Evolutionary conservation across 2,797 vertebrate genomes (phyloP).

Genomic region (Taenioides sp.): DNA sequence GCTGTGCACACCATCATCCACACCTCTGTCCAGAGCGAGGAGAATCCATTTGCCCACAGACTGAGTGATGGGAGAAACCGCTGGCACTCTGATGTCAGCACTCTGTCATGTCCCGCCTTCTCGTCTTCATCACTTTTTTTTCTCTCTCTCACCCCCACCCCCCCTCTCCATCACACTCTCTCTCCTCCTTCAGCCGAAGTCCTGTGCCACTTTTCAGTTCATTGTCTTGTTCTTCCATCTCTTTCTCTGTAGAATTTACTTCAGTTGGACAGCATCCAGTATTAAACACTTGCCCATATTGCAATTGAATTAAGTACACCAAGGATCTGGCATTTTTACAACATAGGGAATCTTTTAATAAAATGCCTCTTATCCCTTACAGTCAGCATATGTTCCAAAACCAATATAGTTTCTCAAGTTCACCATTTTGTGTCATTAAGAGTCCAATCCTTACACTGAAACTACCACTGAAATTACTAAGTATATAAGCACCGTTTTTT

Average conservation of each 20-base stretch:
- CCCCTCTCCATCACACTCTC: slow-evolving; percentile 23
- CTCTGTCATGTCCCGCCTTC: slow-evolving; percentile 52
- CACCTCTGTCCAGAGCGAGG: slow-evolving; percentile 50
- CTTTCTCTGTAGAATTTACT: background rate
- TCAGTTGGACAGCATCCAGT: slow-evolving; percentile 3
- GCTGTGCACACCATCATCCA: slow-evolving; percentile 50
- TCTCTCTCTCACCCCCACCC: too few species aligned
- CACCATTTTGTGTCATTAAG: background rate
- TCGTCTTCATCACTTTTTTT: slow-evolving; percentile 12
- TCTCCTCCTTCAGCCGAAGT: slow-evolving; percentile 3
- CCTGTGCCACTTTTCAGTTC: background rate
- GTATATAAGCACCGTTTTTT: too few species aligned
- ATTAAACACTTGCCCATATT: slow-evolving; percentile 7
- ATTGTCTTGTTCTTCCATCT: background rate
- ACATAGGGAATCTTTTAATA: background rate
- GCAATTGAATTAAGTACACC: slow-evolving; percentile 1
- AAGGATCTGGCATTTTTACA: background rate
- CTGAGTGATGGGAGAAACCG: slow-evolving; percentile 66
- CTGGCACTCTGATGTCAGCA: slow-evolving; percentile 63
- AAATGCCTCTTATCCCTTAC: background rate
- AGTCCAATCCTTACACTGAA: background rate
- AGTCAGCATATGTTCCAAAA: background rate
- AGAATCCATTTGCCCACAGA: slow-evolving; percentile 72
- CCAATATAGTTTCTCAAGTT: background rate
- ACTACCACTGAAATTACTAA: background rate